Percentiles rank a stretch among this genome's conserved stretches.
Conservation (phyloP, 2,113 vertebrate genomes). For the Coptodon rendalli region DNA sequence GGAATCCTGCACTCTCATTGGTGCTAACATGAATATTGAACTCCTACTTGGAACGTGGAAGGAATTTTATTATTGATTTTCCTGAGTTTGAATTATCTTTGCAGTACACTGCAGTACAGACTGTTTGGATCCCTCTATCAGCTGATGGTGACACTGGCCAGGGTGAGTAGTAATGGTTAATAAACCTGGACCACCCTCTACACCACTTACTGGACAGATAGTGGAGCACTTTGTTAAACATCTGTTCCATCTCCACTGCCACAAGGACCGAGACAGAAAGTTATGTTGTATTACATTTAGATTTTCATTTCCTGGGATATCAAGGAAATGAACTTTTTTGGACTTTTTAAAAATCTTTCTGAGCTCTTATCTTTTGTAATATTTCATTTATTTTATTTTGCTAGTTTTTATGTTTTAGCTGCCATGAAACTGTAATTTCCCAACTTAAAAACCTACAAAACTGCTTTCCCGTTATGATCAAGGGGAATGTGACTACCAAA, state of each 20-base stretch:
- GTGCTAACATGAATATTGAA: neutral
- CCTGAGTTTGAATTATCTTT: neutral
- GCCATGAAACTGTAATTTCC: neutral
- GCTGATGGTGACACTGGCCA: neutral
- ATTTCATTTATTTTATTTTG: accelerated
- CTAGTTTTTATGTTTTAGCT: neutral
- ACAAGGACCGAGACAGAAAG: neutral
- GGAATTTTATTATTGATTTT: neutral
- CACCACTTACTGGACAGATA: neutral
- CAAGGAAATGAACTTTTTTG: too few species aligned
- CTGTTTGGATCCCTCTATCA: neutral
- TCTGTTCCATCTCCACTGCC: neutral
- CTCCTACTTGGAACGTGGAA: neutral
- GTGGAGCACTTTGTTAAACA: neutral
- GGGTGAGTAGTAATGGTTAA: neutral
- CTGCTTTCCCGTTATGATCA: accelerated
- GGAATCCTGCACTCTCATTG: neutral
- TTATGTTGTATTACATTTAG: neutral
- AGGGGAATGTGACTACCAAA: neutral
- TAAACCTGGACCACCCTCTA: neutral
- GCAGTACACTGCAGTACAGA: neutral
- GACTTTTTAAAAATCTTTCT: neutral
- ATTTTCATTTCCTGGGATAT: neutral
- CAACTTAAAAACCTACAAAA: neutral
- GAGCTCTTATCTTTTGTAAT: neutral